Evolutionary conservation across 2,888 invertebrate species (phyloP).

Genomic region (Microctonus brassicae): DNA sequence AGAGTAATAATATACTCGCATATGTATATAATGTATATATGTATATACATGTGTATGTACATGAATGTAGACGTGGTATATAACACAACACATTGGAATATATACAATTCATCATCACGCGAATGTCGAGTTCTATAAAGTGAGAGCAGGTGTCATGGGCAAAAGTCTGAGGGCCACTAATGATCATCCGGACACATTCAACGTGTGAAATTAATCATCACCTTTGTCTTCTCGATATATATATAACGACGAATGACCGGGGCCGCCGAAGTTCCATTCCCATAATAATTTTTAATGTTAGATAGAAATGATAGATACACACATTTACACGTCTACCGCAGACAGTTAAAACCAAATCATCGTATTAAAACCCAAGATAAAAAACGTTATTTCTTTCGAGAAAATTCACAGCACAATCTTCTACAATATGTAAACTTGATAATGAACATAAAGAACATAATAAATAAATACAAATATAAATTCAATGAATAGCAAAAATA

Average conservation of each 20-base stretch:
- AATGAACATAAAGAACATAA: not conserved
- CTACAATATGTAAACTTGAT: not conserved
- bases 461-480: not conserved
- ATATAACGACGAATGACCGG: not conserved
- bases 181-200: slow-evolving; percentile 63
- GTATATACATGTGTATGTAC: too few relatives aligned
- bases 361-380: not conserved
- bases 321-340: too few relatives aligned
- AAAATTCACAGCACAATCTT: not conserved
- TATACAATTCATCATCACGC: slow-evolving; percentile 64
- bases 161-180: slow-evolving; percentile 57
- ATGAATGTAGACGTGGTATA: not conserved
- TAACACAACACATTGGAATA: not conserved
- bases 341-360: not conserved
- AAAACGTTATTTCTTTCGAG: not conserved
- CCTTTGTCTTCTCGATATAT: slow-evolving; percentile 64
- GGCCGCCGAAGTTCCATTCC: slow-evolving; percentile 41
- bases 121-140: slow-evolving; percentile 32
- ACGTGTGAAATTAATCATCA: slow-evolving; percentile 66
- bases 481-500: not conserved
- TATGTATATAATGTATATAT: too few relatives aligned
- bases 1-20: too few relatives aligned
- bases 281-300: slow-evolving; percentile 25
- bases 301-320: slow-evolving; percentile 17
- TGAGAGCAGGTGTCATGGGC: slow-evolving; percentile 67